phyloP scores from a whole-genome alignment of 1,140 invertebrate genomes.

The Caenorhabditis inopinata region DNA sequence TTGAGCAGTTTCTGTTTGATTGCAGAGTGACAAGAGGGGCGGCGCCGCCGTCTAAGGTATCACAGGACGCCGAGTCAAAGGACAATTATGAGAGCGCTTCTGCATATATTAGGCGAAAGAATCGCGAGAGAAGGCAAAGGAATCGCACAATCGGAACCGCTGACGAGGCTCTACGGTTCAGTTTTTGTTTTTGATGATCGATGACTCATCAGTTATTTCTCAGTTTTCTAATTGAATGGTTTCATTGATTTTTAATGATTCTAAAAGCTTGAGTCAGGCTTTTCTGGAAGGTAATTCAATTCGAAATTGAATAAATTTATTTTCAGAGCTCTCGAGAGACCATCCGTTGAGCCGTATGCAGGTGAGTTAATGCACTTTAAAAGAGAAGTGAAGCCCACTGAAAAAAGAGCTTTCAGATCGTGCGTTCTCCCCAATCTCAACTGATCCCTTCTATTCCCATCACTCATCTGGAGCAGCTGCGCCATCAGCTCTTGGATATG shows the following conservation, averaged over 20 bases:
- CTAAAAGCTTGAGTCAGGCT: constrained; percentile 28
- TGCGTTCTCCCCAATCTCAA: constrained; percentile 3
- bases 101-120: constrained; percentile 63
- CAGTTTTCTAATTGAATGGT: constrained; percentile 21
- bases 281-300: neutral
- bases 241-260: neutral
- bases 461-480: constrained; percentile 5
- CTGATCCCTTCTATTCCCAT: constrained; percentile 21
- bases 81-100: constrained; percentile 60
- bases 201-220: neutral
- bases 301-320: neutral
- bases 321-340: constrained; percentile 23
- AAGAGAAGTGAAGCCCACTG: neutral
- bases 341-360: constrained; percentile 2
- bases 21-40: constrained; percentile 28
- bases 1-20: constrained; percentile 15
- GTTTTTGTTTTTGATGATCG: constrained; percentile 11
- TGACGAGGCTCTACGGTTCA: constrained; percentile 53
- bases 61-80: constrained; percentile 22
- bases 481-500: constrained; percentile 20
- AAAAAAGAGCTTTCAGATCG: neutral
- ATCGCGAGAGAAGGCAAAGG: constrained; percentile 59
- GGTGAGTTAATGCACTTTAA: neutral
- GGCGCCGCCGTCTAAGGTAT: neutral
- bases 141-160: constrained; percentile 62